A percentile compares a stretch with the other conserved stretches of the same genome.
phyloP scores from a whole-genome alignment of 2,113 vertebrate species.

The Periophthalmus modestus region DNA sequence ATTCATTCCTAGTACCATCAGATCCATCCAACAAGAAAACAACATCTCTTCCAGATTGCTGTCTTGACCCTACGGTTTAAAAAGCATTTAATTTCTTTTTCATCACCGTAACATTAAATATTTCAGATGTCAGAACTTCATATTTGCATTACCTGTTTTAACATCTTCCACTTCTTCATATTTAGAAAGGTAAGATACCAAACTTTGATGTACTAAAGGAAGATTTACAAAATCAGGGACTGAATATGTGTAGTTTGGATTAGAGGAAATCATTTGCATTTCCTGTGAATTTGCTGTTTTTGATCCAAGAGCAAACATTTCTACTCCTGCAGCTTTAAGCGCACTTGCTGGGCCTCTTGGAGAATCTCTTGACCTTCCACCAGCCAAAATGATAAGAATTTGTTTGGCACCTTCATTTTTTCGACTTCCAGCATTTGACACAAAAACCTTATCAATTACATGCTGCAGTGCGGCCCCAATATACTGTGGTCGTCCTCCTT shows the following conservation, averaged over 20 bases:
- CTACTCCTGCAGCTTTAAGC: slow-evolving; percentile 67
- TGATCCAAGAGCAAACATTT: slow-evolving; percentile 69
- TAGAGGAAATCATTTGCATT: slow-evolving; percentile 63
- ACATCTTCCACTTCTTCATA: slow-evolving; percentile 29
- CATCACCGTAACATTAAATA: neutral
- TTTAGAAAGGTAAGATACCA: slow-evolving; percentile 49
- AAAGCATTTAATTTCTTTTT: neutral
- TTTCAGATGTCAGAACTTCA: neutral
- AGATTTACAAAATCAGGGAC: slow-evolving; percentile 68
- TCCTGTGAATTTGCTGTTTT: slow-evolving; percentile 57
- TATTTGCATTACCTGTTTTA: slow-evolving; percentile 50
- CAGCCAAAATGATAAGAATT: slow-evolving; percentile 71
- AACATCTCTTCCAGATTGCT: neutral
- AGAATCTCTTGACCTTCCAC: slow-evolving; percentile 74
- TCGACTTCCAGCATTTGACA: slow-evolving; percentile 54
- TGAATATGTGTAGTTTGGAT: slow-evolving; percentile 53
- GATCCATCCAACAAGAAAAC: slow-evolving; percentile 26
- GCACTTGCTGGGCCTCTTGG: slow-evolving; percentile 61
- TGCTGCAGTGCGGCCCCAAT: slow-evolving; percentile 74
- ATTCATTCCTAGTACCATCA: slow-evolving; percentile 25
- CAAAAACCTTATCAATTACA: slow-evolving; percentile 70
- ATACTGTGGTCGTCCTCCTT: slow-evolving; percentile 72
- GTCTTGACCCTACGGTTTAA: neutral
- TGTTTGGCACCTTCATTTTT: slow-evolving; percentile 57
- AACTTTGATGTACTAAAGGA: slow-evolving; percentile 47